Evolutionary conservation across 30 jellyfish, hydroid and myxozoan species (phyloP).

Genomic region (Sanderia malayensis): DNA sequence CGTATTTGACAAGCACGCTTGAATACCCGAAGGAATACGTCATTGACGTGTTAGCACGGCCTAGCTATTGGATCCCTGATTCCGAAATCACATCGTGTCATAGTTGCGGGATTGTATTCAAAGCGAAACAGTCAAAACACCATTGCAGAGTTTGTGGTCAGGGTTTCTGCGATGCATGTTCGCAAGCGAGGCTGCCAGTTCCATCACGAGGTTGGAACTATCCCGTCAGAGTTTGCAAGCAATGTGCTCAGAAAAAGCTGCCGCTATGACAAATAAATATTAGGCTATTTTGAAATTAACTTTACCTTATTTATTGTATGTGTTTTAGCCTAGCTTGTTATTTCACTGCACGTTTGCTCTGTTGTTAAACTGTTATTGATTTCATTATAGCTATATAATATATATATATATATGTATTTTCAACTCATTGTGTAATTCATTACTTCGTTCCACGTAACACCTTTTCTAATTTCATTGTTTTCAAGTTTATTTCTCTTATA

Average conservation of each 20-base stretch:
- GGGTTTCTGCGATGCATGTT: conserved; percentile 89
- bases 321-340: neutral
- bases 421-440: too few species aligned
- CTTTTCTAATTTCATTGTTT: too few species aligned
- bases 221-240: conserved; percentile 89
- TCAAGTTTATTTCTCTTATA: too few species aligned
- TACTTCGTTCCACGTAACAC: too few species aligned
- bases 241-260: conserved; percentile 71
- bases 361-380: too few species aligned
- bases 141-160: conserved; percentile 95
- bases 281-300: too few species aligned
- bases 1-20: conserved; percentile 84
- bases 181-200: conserved; percentile 83
- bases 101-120: conserved; percentile 56
- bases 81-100: conserved; percentile 64
- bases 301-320: neutral
- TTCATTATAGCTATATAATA: too few species aligned
- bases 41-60: conserved; percentile 89
- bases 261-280: conserved; percentile 69
- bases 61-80: conserved; percentile 94
- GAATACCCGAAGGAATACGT: conserved; percentile 90
- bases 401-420: too few species aligned
- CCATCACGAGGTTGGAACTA: conserved; percentile 99
- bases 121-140: conserved; percentile 75
- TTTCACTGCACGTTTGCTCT: neutral